phyloP scores from a whole-genome alignment of 2,797 vertebrate genomes.

The Pristis pectinata region DNA sequence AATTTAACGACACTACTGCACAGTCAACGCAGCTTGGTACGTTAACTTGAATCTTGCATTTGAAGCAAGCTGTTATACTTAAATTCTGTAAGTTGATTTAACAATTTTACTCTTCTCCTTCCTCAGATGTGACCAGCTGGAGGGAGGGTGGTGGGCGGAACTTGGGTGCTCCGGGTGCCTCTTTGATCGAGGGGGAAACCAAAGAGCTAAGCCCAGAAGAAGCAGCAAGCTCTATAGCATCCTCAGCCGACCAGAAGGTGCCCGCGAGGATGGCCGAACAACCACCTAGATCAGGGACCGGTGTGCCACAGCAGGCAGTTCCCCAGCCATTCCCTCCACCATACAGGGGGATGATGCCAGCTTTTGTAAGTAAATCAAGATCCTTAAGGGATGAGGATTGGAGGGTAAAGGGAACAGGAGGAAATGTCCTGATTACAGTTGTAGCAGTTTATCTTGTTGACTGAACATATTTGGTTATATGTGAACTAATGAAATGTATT shows the following conservation, averaged over 20 bases:
- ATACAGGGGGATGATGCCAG: slow-evolving; percentile 83
- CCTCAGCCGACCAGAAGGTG: slow-evolving; percentile 35
- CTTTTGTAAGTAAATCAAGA: slow-evolving; percentile 71
- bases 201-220: slow-evolving; percentile 34
- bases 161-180: slow-evolving; percentile 65
- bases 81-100: neutral
- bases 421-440: neutral
- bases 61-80: neutral
- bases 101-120: neutral
- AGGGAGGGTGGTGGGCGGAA: slow-evolving; percentile 99
- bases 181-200: slow-evolving; percentile 24
- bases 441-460: neutral
- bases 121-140: slow-evolving; percentile 94
- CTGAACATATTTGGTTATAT: neutral
- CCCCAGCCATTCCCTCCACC: slow-evolving; percentile 77
- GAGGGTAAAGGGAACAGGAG: neutral
- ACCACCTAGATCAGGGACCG: slow-evolving; percentile 54
- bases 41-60: neutral
- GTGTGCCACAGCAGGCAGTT: slow-evolving; percentile 63
- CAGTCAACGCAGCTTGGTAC: neutral
- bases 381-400: neutral
- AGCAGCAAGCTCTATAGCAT: slow-evolving; percentile 41
- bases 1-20: neutral
- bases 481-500: too few relatives aligned
- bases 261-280: slow-evolving; percentile 42